Evolutionary conservation across 2,113 vertebrate species (phyloP).

Genomic region (Morone chrysops): DNA sequence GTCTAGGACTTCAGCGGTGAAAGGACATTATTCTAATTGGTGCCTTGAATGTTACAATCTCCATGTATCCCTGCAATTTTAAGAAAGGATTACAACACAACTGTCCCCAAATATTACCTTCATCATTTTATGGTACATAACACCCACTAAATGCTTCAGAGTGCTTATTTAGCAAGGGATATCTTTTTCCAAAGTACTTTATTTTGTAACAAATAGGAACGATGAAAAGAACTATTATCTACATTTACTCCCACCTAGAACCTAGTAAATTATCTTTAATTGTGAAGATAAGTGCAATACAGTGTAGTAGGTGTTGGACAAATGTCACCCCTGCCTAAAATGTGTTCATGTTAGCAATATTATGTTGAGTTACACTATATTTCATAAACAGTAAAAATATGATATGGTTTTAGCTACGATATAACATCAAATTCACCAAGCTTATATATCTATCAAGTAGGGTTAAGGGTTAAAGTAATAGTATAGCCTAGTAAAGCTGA

Average conservation of each 20-base stretch:
- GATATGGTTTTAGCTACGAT: neutral
- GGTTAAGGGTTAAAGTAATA: conserved; percentile 18
- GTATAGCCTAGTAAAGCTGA: conserved; percentile 8
- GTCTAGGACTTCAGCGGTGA: conserved; percentile 44
- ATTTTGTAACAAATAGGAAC: neutral
- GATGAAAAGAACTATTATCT: neutral
- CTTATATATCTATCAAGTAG: neutral
- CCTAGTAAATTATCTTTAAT: neutral
- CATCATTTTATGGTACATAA: conserved; percentile 9
- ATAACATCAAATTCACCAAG: neutral
- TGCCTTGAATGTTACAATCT: conserved; percentile 46
- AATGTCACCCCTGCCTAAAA: neutral
- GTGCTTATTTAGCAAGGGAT: conserved; percentile 3
- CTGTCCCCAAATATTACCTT: conserved; percentile 43
- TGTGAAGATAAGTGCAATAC: neutral
- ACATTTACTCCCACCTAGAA: neutral
- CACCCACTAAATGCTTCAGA: conserved; percentile 16
- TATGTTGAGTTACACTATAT: neutral
- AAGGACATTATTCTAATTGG: conserved; percentile 68
- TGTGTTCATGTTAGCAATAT: neutral
- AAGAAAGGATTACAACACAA: conserved; percentile 37
- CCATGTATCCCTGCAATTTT: conserved; percentile 14
- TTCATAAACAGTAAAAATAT: neutral
- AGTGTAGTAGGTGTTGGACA: neutral
- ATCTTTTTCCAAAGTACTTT: neutral